Evolutionary conservation across 2,888 invertebrate genomes (phyloP).

Genomic region (Archips xylosteana): DNA sequence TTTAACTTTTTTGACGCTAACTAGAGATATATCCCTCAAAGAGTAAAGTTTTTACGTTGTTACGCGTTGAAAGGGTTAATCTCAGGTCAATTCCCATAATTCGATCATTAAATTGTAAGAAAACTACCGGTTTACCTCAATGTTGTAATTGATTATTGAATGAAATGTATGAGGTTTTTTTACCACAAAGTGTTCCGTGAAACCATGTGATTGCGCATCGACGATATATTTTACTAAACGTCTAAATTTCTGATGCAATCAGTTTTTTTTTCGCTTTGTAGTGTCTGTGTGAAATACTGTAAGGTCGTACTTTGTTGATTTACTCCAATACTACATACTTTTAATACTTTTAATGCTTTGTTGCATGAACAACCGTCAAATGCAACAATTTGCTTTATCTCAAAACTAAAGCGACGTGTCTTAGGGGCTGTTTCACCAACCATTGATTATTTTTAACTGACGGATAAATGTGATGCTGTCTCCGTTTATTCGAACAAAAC

Average conservation of each 20-base stretch:
- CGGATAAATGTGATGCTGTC: too few species aligned
- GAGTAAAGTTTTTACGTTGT: too few species aligned
- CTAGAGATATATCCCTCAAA: too few species aligned
- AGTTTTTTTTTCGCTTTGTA: neutral
- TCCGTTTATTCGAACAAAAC: too few species aligned
- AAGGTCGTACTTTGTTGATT: too few species aligned
- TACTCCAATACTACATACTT: too few species aligned
- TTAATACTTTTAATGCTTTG: too few species aligned
- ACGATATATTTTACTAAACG: neutral
- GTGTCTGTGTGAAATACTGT: neutral
- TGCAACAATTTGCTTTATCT: neutral
- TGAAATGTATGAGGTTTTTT: slow-evolving; percentile 53
- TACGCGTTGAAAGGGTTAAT: neutral
- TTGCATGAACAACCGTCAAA: neutral
- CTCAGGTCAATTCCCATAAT: slow-evolving; percentile 25
- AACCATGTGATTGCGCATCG: slow-evolving; percentile 37
- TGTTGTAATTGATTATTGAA: slow-evolving; percentile 57
- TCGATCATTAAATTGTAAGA: slow-evolving; percentile 26
- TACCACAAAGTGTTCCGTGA: slow-evolving; percentile 69
- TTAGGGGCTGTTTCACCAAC: neutral
- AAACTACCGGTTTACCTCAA: slow-evolving; percentile 58
- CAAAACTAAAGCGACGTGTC: neutral
- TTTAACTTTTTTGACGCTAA: neutral
- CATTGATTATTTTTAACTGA: too few species aligned
- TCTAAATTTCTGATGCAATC: neutral